Percentiles rank a stretch among this genome's conserved stretches.
Evolutionary conservation across 2,888 invertebrate genomes (phyloP).

Genomic region (Apodemia mormo): DNA sequence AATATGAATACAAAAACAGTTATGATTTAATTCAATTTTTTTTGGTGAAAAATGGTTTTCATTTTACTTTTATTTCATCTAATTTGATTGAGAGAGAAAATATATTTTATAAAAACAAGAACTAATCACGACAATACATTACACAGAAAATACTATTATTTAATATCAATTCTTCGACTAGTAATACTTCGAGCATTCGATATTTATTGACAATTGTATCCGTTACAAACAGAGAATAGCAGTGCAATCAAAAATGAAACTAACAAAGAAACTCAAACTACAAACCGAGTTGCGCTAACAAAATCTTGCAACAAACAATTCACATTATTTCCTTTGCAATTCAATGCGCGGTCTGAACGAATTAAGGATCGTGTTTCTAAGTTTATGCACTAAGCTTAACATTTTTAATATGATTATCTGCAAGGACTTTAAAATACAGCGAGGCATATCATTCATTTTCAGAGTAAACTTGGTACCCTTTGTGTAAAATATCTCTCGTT

Average conservation of each 20-base stretch:
- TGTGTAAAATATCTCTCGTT: too few relatives aligned
- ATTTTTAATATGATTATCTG: background rate
- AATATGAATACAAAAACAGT: too few relatives aligned
- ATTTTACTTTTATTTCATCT: too few relatives aligned
- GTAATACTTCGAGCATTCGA: background rate
- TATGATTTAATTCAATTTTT: too few relatives aligned
- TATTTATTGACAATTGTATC: background rate
- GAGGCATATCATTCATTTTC: too few relatives aligned
- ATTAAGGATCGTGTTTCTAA: background rate
- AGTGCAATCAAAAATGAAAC: background rate
- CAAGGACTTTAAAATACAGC: too few relatives aligned
- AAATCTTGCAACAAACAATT: background rate
- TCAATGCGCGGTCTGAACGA: background rate
- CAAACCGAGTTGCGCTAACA: background rate
- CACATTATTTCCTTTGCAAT: slow-evolving; percentile 2
- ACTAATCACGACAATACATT: background rate
- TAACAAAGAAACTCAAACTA: background rate
- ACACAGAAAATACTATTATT: background rate
- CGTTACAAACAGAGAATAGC: background rate
- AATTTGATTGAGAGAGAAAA: too few relatives aligned
- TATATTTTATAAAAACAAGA: too few relatives aligned
- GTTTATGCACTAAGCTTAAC: background rate
- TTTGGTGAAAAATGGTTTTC: too few relatives aligned
- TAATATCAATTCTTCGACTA: background rate
- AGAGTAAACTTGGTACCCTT: too few relatives aligned